phyloP scores from a whole-genome alignment of 2,113 vertebrate genomes.

The Callopanchax toddi region DNA sequence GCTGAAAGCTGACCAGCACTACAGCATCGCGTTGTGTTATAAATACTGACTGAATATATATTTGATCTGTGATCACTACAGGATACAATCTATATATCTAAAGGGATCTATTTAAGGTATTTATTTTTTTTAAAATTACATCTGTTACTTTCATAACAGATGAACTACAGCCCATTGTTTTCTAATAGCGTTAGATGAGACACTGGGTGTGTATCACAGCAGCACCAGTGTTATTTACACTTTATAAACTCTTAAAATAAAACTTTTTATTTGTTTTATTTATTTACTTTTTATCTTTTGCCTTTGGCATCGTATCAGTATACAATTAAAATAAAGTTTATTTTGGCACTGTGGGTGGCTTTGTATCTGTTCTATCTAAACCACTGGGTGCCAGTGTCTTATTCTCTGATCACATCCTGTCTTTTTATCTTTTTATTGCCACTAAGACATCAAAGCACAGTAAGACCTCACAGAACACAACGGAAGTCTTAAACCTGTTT shows the following conservation, averaged over 20 bases:
- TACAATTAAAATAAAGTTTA: slow-evolving; percentile 33
- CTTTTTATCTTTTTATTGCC: slow-evolving; percentile 33
- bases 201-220: neutral
- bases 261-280: slow-evolving; percentile 12
- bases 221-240: neutral
- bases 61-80: no score
- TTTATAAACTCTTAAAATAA: neutral
- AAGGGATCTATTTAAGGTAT: no score
- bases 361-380: slow-evolving; percentile 33
- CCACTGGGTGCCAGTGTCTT: slow-evolving; percentile 32
- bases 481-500: slow-evolving; percentile 22
- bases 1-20: no score
- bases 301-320: slow-evolving; percentile 17
- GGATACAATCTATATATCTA: no score
- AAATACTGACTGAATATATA: no score
- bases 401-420: slow-evolving; percentile 37
- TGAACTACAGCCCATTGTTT: no score
- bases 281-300: neutral
- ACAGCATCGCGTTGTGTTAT: no score
- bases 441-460: slow-evolving; percentile 44
- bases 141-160: no score
- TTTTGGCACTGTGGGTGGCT: slow-evolving; percentile 31
- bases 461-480: neutral
- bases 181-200: no score
- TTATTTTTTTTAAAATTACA: no score